Evolutionary conservation across 2,113 vertebrate genomes (phyloP), one percentile per base, ranked within the genome.

Genomic region (Lampris megalopsis): DNA sequence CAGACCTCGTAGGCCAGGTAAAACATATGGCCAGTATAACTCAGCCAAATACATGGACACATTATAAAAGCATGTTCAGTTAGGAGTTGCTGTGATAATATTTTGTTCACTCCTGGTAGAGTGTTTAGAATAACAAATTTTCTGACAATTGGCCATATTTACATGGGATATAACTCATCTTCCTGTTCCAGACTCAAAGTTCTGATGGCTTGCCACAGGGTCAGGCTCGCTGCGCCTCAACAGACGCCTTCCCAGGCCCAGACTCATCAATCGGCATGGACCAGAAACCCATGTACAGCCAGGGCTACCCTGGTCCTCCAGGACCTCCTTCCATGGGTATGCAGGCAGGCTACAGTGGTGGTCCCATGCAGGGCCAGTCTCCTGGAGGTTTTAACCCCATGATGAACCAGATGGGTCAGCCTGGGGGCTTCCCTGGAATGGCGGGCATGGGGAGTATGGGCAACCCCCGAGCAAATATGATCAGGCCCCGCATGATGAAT

Each of bases 1-100:
- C 97, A 66, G 97, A 99, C 72, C 97, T 99, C 49, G 97, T 99
- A 13, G 96, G 95, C 88, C 97, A 98, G 94, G 98, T 98, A 89
- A 77, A 88, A 13, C 37, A 61, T 36, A 35, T 1, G 35, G 8
- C 56, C 35, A 3, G 3, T 52, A 24, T 24, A 24, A 24, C 24
- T 24, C 11, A 9, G 6, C 3, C 50, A 45, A 45, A 5, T 45
- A 45, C 43, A 45, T 45, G 43, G 2, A 52, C 50, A 52, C 11
- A 11, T 52, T 10, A 52, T 3, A 9, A 9, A 52, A 52, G 50
- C 50, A 52, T 52, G 11, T 52, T n/a, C 50, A 53, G 3, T 53
- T 53, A 53, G 50, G 50, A 52, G 11, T 13, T 61, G 1, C 43
- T 59, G 64, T 48, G 1, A 13, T 2, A 43, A 35, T 5, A 45